Base-by-base conservation (phyloP, 2,888 invertebrate genomes). In the Desoria tigrina region DNA sequence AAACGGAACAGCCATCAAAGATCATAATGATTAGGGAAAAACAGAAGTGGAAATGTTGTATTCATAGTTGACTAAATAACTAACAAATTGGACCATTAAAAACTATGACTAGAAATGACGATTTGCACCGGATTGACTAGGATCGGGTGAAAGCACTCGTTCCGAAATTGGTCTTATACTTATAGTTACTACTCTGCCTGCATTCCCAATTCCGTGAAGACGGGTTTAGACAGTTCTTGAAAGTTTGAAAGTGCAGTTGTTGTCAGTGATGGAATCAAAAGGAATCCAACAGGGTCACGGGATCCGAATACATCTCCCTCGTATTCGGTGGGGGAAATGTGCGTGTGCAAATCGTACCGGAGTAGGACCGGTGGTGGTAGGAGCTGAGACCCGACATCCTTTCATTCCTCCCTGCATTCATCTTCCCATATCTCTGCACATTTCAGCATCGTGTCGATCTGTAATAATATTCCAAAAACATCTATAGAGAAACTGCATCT, bases 381-480 rank as follows among this genome's bases (percentile, higher is more conserved):
- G 50, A 49, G 28, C 59, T 18, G 32, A 59, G 50, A 39, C 49
- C 45, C 50, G 50, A 56, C 61, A 58, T 61, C 56, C 58, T 62
- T 58, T 59, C 58, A 45, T 59, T 62, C 50, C 61, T 59, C 64
- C 63, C 67, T n/a, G n/a, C 42, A 54, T 61, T 61, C 64, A 67
- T 64, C 67, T 61, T n/a, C n/a, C n/a, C n/a, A n/a, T n/a, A 64
- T 58, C 49, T 56, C 21, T 32, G 49, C 39, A 11, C 28, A 28
- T 42, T 45, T 62, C 49, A 28, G 24, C 6, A 26, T 32, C n/a
- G 21, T 50, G 27, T 49, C 9, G 28, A 58, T 50, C 18, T 27
- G 11, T 27, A 61, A 59, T 51, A 51, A 51, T 39, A 27, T 50
- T 26, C 50, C 49, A 42, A 24, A 9, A n/a, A 18, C 37, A 55